phyloP scores from a whole-genome alignment of 2,113 vertebrate species.

The Odocoileus virginianus region DNA sequence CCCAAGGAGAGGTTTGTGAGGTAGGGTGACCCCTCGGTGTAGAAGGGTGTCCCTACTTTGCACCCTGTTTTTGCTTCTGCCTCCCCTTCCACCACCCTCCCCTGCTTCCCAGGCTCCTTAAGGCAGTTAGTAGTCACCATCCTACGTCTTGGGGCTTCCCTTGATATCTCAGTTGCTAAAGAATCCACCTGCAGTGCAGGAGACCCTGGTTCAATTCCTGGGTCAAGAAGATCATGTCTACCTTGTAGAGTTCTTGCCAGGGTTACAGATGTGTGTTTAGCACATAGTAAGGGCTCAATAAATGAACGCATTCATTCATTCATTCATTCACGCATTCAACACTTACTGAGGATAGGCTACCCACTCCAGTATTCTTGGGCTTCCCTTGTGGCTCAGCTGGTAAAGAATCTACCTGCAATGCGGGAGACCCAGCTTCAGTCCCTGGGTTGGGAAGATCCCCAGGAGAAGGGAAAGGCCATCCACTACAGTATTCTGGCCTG shows the following conservation, averaged over 20 bases:
- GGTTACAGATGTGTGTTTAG: neutral
- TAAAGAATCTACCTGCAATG: neutral
- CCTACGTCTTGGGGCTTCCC: neutral
- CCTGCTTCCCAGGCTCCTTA: neutral
- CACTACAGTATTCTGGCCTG: neutral
- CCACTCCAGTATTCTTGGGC: neutral
- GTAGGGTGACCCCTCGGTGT: neutral
- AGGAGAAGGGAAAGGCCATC: neutral
- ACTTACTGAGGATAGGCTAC: neutral
- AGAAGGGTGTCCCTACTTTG: neutral
- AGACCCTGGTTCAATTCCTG: neutral
- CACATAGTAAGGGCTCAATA: neutral
- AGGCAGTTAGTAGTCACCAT: neutral
- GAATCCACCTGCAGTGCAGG: neutral
- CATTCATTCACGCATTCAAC: neutral
- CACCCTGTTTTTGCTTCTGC: neutral
- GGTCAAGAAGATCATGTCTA: neutral
- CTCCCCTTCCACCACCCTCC: neutral
- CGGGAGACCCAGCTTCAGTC: rapidly evolving
- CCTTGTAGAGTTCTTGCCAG: neutral
- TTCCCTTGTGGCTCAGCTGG: neutral
- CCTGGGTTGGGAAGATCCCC: neutral
- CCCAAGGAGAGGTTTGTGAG: neutral
- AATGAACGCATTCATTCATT: neutral
- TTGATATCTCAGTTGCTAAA: neutral